Conservation (phyloP, 2,797 vertebrate genomes). For the Rhinogobio ventralis region DNA sequence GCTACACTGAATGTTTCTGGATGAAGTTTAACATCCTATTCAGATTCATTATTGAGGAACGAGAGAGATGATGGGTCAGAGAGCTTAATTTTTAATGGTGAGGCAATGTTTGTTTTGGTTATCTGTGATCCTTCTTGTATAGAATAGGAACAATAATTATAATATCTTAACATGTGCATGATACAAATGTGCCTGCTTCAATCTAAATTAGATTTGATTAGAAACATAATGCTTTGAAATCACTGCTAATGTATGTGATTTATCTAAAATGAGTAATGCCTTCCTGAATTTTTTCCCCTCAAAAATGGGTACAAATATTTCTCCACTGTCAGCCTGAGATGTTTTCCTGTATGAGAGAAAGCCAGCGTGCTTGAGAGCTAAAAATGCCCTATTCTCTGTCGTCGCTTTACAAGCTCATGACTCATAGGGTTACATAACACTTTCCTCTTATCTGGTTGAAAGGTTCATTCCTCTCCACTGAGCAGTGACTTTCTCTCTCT, state of each 20-base stretch:
- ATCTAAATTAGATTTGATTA: neutral
- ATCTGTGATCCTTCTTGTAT: neutral
- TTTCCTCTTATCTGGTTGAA: slow-evolving; percentile 69
- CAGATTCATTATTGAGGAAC: neutral
- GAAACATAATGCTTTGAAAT: neutral
- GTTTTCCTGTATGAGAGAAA: slow-evolving; percentile 51
- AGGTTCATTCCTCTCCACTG: slow-evolving; percentile 68
- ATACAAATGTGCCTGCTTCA: neutral
- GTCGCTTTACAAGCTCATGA: slow-evolving; percentile 71
- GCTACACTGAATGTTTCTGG: neutral
- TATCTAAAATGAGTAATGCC: neutral
- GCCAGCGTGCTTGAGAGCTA: slow-evolving; percentile 33
- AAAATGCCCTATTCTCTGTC: slow-evolving; percentile 48
- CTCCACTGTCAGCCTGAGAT: slow-evolving; percentile 7
- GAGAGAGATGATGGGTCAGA: slow-evolving; percentile 4
- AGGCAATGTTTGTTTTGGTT: neutral
- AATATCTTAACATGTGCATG: neutral
- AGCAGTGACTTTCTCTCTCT: slow-evolving; percentile 58
- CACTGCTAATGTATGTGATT: neutral
- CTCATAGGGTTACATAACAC: slow-evolving; percentile 82
- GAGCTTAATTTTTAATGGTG: neutral
- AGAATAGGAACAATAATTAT: neutral
- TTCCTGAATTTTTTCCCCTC: neutral
- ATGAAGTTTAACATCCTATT: neutral
- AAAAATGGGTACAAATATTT: neutral